Evolutionary conservation across 2,113 vertebrate genomes (phyloP), one percentile per base, ranked within the genome.

Genomic region (Saccopteryx leptura): DNA sequence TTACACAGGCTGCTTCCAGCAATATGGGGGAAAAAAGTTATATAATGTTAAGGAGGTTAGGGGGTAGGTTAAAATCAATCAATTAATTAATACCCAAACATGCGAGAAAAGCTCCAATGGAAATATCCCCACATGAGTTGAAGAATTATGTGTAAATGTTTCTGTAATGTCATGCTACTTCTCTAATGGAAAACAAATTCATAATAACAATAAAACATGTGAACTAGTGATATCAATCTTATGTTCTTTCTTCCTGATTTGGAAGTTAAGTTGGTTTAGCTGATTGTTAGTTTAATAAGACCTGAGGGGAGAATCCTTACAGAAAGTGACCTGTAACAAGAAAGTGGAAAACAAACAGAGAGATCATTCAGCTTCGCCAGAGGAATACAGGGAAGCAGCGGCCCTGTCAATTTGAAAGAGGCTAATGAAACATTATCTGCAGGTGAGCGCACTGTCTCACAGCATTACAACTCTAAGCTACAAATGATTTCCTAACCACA

Each of bases 391-490:
- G 50, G 94, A 93, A 96, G 72, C 82, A 97, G 96, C 92, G 94
- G 66, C 46, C 79, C 95, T 97, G 96, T 75, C 94, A 93, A 58
- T 90, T 86, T 92, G 56, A 95, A 97, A 97, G 79, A 74, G 69
- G 92, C 87, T 98, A 98, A 98, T 95, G 90, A 98, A 98, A 97
- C 80, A 94, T 94, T 96, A 97, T 94, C 96, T 97, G 94, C 79
- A 97, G 95, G 68, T 96, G 91, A 97, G 97, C 65, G 7, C 88
- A 96, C 90, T 85, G 74, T 96, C 96, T 97, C 82, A 0, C 91
- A 95, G 69, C 95, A 97, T 97, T 90, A 97, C 69, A 92, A 66
- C 66, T 74, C 96, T 88, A 68, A 96, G 83, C 84, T 97, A 97
- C 80, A 98, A 97, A 98, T 90, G 0, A 95, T 91, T 98, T 97